Base-by-base conservation (phyloP, 2,888 invertebrate species). In the Temnothorax rugatulus region DNA sequence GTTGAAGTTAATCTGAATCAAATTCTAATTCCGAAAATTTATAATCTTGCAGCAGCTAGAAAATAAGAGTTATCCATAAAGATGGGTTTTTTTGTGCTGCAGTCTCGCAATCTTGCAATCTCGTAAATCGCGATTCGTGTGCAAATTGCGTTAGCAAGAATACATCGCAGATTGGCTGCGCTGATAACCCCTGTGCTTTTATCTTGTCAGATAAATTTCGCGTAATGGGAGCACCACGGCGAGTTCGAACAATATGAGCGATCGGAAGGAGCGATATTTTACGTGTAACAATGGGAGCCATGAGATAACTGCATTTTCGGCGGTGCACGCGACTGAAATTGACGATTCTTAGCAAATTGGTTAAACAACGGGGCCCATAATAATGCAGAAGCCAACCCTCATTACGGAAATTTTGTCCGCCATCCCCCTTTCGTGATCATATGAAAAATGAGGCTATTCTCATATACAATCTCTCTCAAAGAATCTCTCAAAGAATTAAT, bases 121-220 rank as follows among this genome's bases (percentile, higher is more conserved):
- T 66, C n/a, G 4, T 38, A 38, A 76, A 38, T 44, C 8, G 25
- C 38, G 21, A 66, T 18, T 66, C 8, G 4, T 18, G 25, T 52
- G 25, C 47, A 50, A 66, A 76, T 76, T 50, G 38, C n/a, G 1
- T 76, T 75, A n/a, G 38, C 38, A 41, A 38, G 68, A 68, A 76
- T 64, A 13, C 34, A 50, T 50, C 38, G 25, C n/a, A 76, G 68
- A 76, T 76, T 52, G 52, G 4, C 13, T 25, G 8, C 52, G 25
- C 25, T 11, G 68, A 68, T 76, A 68, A 68, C 68, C 41, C 18
- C 18, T 9, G 1, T n/a, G 34, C 34, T 41, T 50, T 52, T 50
- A 76, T 76, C 76, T 68, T 52, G 50, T 52, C 76, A 52, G 52
- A 68, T 76, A 68, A 66, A 76, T 34, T 50, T 76, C 38, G 66